Base-by-base conservation (phyloP, 2,113 vertebrate genomes). In the Ceyx melanurus region DNA sequence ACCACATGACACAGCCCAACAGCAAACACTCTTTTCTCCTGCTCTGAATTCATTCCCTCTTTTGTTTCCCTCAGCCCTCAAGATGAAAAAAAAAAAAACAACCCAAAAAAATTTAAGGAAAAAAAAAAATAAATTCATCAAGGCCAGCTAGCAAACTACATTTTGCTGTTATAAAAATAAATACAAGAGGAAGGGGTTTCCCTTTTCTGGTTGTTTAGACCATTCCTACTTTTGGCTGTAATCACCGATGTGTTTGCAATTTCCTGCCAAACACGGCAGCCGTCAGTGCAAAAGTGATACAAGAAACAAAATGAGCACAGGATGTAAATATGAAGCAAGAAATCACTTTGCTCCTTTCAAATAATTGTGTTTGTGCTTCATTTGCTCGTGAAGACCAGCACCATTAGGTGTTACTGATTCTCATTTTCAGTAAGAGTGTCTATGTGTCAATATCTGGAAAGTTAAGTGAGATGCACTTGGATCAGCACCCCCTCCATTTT, bases 101-200 rank as follows among this genome's bases (percentile, higher is more conserved):
- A 31, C 16, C 25, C 40, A 25, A 17, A 11, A 25, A 86, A 68
- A 23, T 60, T 43, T 20, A 78, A 45, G 7, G 5, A 10, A 37
- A 56, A 51, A 45, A 28, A 50, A 67, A n/a, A 1, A 31, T 51
- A 58, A 43, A 76, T 46, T 6, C 15, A 70, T 61, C 58, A 58
- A 80, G 82, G 82, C 56, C 82, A 85, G 84, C 35, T 78, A 89
- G 33, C 0, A 0, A 82, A 82, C 73, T 88, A 80, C 35, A 91
- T 75, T 94, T 74, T 89, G 57, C 31, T 83, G 61, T 51, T 83
- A 80, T 25, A 82, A 93, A 92, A 93, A 82, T 70, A 92, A 94
- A 92, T 46, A 42, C 25, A 73, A 88, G 75, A 91, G 60, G 79
- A 93, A 88, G 82, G 85, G 87, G 85, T 53, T 92, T 94, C 93